These are phyloP conservation scores for Seriola dumerili DNA, from an alignment of 2,113 vertebrate species.

Conservation along the genomic window DNA sequence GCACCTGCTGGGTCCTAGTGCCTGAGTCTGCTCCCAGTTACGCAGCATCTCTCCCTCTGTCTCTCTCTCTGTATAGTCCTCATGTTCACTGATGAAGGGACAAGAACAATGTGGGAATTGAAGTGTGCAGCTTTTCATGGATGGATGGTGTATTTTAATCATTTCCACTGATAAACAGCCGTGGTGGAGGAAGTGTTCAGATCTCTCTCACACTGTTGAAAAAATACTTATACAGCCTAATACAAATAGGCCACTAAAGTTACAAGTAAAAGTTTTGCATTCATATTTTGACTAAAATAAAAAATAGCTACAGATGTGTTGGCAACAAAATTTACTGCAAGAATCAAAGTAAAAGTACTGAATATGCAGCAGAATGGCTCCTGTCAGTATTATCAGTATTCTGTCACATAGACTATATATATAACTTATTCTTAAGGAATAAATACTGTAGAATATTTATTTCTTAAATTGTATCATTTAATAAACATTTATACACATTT, in stretches of 20 bases:
- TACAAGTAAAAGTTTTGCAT: neutral
- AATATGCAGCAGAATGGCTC: no score
- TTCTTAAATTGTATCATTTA: neutral
- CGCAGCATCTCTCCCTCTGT: neutral
- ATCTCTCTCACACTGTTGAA: neutral
- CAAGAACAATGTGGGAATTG: neutral
- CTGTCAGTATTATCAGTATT: no score
- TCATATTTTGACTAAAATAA: no score
- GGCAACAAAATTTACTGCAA: neutral
- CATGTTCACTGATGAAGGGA: neutral
- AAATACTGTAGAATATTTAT: no score
- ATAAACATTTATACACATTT: neutral
- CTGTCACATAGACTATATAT: no score
- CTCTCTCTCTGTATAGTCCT: neutral
- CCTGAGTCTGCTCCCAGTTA: neutral
- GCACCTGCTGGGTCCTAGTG: conserved; percentile 86
- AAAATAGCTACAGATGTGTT: no score
- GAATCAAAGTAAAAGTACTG: neutral
- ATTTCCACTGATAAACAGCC: neutral
- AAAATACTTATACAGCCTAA: neutral
- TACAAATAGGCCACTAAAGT: neutral
- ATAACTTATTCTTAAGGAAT: no score
- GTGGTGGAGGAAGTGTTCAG: neutral
- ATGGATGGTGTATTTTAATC: neutral
- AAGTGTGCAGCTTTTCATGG: neutral